Evolutionary conservation across 2,113 vertebrate species (phyloP), one percentile per base, ranked within the genome.

Genomic region (Rhineura floridana): DNA sequence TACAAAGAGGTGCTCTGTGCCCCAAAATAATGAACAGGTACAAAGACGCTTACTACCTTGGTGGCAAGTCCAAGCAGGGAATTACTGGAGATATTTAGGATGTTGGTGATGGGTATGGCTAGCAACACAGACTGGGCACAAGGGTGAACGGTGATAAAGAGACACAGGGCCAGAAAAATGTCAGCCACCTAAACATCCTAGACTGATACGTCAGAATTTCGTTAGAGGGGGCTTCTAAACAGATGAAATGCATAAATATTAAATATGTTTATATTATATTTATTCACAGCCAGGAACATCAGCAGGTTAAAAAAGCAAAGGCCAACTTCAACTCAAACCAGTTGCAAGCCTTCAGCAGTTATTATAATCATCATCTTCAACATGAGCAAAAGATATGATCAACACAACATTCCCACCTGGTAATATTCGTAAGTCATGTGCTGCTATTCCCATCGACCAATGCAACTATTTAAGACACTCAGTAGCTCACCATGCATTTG

Each of bases 401-500:
- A 59, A 10, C 36, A 28, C 3, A 2, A 36, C 33, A 85, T 21
- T 46, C 39, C 4, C 44, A 33, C 33, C 55, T 52, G 19, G 2
- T 15, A 5, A 2, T 19, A 30, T 59, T 21, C 13, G 4, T 46
- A 44, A 63, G 42, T 9, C 17, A 12, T 12, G 11, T 8, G 33
- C 42, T 12, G 2, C 42, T 13, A 25, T 12, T 42, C 9, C 25
- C 13, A n/a, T 1, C 19, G 73, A 36, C 25, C 9, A 3, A 3
- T 84, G 80, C 70, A 91, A 25, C 36, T 36, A 19, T 1, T 21
- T 21, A 39, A 91, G 92, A 67, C 6, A 70, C 10, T 48, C 9
- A 23, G n/a, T 9, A 70, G 50, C 94, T 96, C 95, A 96, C 96
- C 96, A 91, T 91, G 94, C 42, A 50, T 89, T 85, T 87, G 95